Base-by-base conservation (phyloP, 1,140 invertebrate species). In the Achroia grisella region DNA sequence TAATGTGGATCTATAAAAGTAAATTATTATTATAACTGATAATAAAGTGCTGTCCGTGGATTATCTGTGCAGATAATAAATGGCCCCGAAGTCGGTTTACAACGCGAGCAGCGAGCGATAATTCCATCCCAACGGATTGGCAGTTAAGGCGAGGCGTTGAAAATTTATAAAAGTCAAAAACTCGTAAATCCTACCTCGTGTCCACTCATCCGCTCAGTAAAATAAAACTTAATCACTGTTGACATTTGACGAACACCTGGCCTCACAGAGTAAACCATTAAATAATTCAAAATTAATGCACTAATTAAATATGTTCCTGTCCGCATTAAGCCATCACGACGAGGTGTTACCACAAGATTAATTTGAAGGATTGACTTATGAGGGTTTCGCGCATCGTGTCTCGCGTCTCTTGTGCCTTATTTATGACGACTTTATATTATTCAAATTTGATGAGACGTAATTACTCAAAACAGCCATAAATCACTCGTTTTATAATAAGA, bases 21-120 rank as follows among this genome's bases (percentile, higher is more conserved):
- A 79, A 80, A 79, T 83, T 83, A 83, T 83, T 83, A 82, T 82
- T 75, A 79, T 83, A 80, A 83, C 76, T 83, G 74, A 80, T 83
- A 83, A 83, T 83, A 83, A 83, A 80, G 74, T 83, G 74, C 63
- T 72, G 76, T 83, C 76, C 60, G 70, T 76, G 71, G 72, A 77
- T 83, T 79, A 80, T 80, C 73, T 75, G 76, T 57, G 65, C 63
- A 48, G 66, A 79, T 83, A 79, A 83, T 80, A 71, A 77, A 83
- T 74, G 75, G 64, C 67, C 65, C 44, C 56, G 58, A 44, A 56
- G 68, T 68, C 52, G 56, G 66, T 77, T 77, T 74, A 76, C 75
- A 79, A 53, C 70, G 64, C 64, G 63, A 62, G 65, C 67, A 61
- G 41, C 58, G 62, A 66, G 57, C 76, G 70, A 72, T 81, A 81